These are phyloP conservation scores for Steinernema feltiae DNA, from an alignment of 1,140 invertebrate genomes.

Conservation along the genomic window DNA sequence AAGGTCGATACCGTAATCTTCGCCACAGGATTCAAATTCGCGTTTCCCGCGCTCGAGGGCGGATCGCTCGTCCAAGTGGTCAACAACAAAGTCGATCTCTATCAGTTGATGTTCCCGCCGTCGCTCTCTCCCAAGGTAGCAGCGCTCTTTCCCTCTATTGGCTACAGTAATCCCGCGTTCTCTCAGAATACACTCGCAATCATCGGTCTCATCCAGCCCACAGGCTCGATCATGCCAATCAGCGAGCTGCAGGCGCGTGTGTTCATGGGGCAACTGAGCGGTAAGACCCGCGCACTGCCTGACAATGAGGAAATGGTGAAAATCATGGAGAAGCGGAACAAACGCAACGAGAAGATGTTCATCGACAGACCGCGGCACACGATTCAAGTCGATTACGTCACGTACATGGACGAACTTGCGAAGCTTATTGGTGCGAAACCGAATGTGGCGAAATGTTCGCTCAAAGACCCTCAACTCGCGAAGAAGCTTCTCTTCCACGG, in stretches of 20 bases:
- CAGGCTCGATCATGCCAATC: conserved; percentile 61
- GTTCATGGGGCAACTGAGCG: conserved; percentile 38
- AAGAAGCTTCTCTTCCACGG: conserved; percentile 35
- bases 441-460: conserved; percentile 49
- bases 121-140: conserved; percentile 57
- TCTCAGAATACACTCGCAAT: conserved; percentile 49
- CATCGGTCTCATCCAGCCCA: conserved; percentile 61
- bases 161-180: not conserved
- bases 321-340: conserved; percentile 17
- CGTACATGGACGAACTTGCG: conserved; percentile 60
- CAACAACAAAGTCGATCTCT: conserved; percentile 59
- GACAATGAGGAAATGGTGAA: conserved; percentile 26
- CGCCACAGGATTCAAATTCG: conserved; percentile 58
- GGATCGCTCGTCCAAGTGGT: conserved; percentile 38
- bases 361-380: conserved; percentile 59
- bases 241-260: conserved; percentile 62
- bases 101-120: conserved; percentile 60
- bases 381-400: conserved; percentile 58
- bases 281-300: conserved; percentile 23
- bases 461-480: conserved; percentile 37
- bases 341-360: conserved; percentile 47
- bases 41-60: conserved; percentile 47
- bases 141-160: conserved; percentile 29
- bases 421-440: conserved; percentile 58
- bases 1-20: conserved; percentile 43